Conservation (phyloP, 37 sponge, comb jelly and placozoan genomes). For the Amphimedon queenslandica region DNA sequence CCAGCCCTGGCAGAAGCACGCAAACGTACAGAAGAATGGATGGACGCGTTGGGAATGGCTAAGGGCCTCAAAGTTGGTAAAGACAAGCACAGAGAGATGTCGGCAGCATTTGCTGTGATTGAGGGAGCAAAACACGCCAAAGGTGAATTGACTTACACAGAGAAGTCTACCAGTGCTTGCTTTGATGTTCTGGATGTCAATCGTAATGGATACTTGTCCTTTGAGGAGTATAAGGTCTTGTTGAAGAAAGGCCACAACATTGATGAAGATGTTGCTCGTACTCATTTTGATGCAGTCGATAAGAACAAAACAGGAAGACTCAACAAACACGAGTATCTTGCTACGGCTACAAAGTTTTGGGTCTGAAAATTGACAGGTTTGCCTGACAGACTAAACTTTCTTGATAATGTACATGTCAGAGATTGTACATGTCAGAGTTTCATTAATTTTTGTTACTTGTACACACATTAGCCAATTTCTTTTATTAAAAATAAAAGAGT, state of each 20-base stretch:
- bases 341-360: conserved; percentile 9
- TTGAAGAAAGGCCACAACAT: conserved; percentile 3
- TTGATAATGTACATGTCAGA: too few species aligned
- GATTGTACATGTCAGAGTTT: too few species aligned
- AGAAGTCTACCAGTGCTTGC: too few species aligned
- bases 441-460: too few species aligned
- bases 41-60: neutral
- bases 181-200: conserved; percentile 11
- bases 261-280: neutral
- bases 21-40: neutral
- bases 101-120: conserved; percentile 7
- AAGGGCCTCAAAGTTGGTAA: conserved; percentile 2
- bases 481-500: too few species aligned
- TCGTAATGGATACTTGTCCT: neutral
- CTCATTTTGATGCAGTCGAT: conserved; percentile 5
- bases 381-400: too few species aligned
- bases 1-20: neutral
- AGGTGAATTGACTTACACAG: neutral
- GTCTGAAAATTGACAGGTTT: too few species aligned
- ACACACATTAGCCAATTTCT: too few species aligned
- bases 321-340: neutral
- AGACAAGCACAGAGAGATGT: neutral
- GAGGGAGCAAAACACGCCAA: neutral
- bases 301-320: conserved; percentile 12
- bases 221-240: conserved; percentile 14